These are phyloP conservation scores for Tiliqua scincoides DNA, from an alignment of 2,113 vertebrate species.

Conservation along the genomic window DNA sequence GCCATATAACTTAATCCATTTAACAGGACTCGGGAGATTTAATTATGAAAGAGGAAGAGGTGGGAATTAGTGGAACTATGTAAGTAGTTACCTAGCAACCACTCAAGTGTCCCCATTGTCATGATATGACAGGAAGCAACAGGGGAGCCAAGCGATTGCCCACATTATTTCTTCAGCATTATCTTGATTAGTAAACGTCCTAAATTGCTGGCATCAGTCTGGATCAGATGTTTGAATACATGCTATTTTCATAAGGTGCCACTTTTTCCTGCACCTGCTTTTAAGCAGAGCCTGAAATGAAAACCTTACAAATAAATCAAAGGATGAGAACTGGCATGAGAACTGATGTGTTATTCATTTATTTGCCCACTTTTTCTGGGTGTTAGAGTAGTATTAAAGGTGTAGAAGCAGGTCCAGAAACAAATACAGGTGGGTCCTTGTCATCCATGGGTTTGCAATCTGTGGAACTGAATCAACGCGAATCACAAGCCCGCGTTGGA, in stretches of 20 bases:
- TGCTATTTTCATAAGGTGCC: not conserved
- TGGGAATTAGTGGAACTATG: not conserved
- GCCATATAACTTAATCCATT: not conserved
- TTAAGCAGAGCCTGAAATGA: no score
- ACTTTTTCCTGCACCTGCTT: not conserved
- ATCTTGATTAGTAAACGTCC: not conserved
- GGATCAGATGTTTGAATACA: not conserved
- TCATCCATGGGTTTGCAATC: no score
- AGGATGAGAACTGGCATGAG: no score
- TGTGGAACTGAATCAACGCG: no score
- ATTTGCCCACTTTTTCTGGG: no score
- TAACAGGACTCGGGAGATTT: not conserved
- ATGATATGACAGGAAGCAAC: not conserved
- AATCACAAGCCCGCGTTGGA: no score
- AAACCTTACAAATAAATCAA: no score
- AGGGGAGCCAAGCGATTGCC: not conserved
- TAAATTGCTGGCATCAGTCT: not conserved
- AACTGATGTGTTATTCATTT: no score
- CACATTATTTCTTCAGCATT: not conserved
- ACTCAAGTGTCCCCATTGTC: not conserved
- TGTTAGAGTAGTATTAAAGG: no score
- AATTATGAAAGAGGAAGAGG: not conserved
- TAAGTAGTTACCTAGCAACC: not conserved
- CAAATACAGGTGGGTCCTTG: no score
- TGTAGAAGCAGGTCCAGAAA: no score